Evolutionary conservation across 2,888 invertebrate species (phyloP).

Genomic region (Amphipyra tragopoginis): DNA sequence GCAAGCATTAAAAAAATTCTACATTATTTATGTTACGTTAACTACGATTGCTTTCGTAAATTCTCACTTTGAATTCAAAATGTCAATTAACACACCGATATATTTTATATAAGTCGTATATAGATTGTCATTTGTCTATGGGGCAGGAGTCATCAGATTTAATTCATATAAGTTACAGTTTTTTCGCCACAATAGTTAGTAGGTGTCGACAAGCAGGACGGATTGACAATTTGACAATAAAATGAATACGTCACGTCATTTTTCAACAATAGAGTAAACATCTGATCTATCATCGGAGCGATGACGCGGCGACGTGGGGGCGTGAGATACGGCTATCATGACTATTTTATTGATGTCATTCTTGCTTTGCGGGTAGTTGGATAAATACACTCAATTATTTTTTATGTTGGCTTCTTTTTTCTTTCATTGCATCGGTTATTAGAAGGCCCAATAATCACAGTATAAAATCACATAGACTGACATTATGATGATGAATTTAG

Average conservation of each 20-base stretch:
- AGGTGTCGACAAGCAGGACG: not conserved
- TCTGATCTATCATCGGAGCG: constrained; percentile 23
- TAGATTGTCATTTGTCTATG: too few relatives aligned
- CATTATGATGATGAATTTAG: too few relatives aligned
- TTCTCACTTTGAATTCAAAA: too few relatives aligned
- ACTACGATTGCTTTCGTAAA: too few relatives aligned
- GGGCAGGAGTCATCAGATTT: too few relatives aligned
- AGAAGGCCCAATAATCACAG: too few relatives aligned
- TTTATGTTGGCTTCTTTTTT: not conserved
- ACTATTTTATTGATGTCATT: constrained; percentile 30
- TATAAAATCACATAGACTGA: too few relatives aligned
- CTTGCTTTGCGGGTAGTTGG: constrained; percentile 4
- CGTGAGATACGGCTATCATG: constrained; percentile 20
- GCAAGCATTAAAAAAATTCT: too few relatives aligned
- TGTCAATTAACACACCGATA: too few relatives aligned
- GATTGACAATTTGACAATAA: not conserved
- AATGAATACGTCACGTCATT: constrained; percentile 18
- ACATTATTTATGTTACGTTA: too few relatives aligned
- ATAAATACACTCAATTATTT: not conserved
- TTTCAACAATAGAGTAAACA: constrained; percentile 8
- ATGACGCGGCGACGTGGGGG: constrained; percentile 25
- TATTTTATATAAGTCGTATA: too few relatives aligned
- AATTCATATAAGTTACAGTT: not conserved
- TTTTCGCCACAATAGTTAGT: not conserved
- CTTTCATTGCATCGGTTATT: too few relatives aligned